These are phyloP conservation scores for Ptychobarbus kaznakovi DNA, from an alignment of 2,797 vertebrate species.

Conservation along the genomic window DNA sequence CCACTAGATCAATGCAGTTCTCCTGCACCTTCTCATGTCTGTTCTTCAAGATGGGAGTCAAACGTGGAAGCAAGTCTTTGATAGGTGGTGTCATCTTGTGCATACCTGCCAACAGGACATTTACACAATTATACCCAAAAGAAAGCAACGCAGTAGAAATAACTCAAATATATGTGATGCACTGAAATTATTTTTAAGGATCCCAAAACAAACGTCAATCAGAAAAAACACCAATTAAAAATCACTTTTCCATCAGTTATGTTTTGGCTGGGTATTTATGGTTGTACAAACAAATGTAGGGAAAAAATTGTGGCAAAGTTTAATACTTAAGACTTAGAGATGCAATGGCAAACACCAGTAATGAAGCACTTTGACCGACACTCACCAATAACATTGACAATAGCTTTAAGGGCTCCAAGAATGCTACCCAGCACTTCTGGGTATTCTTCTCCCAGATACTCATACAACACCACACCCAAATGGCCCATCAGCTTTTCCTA, in stretches of 20 bases:
- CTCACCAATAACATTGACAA: constrained; percentile 98
- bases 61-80: constrained; percentile 95
- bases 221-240: not conserved
- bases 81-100: constrained; percentile 99
- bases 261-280: not conserved
- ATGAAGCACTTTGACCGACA: not conserved
- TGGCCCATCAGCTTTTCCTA: constrained; percentile 99
- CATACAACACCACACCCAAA: constrained; percentile 97
- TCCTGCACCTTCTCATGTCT: constrained; percentile 99
- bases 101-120: constrained; percentile 83
- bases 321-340: not conserved
- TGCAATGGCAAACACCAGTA: not conserved
- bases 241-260: no score
- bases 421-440: constrained; percentile 98
- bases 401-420: constrained; percentile 96
- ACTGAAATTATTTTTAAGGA: no score
- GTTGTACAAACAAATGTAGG: not conserved
- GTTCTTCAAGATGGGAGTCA: constrained; percentile 99
- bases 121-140: not conserved
- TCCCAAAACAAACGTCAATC: no score
- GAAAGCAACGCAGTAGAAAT: constrained; percentile 18
- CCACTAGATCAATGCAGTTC: constrained; percentile 98
- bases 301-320: no score
- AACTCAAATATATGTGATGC: not conserved
- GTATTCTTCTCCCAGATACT: constrained; percentile 99